Conservation (phyloP, 2,888 invertebrate species). For the Leptura quadrifasciata region DNA sequence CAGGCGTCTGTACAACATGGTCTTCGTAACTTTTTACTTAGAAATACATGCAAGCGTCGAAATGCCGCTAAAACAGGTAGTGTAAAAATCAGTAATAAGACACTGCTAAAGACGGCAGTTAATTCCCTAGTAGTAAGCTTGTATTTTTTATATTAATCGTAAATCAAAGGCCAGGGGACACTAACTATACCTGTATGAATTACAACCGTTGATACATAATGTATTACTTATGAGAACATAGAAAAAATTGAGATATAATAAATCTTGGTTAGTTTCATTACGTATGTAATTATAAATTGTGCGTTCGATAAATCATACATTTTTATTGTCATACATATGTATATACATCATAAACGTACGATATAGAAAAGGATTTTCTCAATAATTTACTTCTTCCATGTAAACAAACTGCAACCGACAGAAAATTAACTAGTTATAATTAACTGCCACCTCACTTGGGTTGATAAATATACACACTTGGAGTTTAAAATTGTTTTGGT, state of each 20-base stretch:
- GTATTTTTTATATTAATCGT: constrained; percentile 34
- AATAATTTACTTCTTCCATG: background rate
- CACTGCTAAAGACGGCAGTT: constrained; percentile 28
- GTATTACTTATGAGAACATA: constrained; percentile 7
- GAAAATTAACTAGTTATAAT: background rate
- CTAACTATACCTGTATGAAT: constrained; percentile 33
- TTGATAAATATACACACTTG: too few relatives aligned
- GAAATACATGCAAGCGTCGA: constrained; percentile 12
- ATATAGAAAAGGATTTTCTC: background rate
- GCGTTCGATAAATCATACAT: background rate
- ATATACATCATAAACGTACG: too few relatives aligned
- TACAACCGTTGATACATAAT: constrained; percentile 27
- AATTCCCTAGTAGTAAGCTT: constrained; percentile 8
- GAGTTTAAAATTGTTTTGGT: too few relatives aligned
- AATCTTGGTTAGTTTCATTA: constrained; percentile 19
- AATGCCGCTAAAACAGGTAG: constrained; percentile 11
- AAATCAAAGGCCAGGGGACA: constrained; percentile 30
- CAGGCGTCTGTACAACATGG: constrained; percentile 9
- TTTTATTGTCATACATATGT: background rate
- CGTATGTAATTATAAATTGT: constrained; percentile 14
- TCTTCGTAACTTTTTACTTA: constrained; percentile 22
- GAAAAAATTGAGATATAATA: constrained; percentile 16
- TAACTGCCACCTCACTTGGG: background rate
- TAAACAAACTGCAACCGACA: background rate
- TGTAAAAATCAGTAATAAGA: constrained; percentile 32